A percentile compares a stretch with the other conserved stretches of the same genome.
Conservation (phyloP, 2,888 invertebrate genomes). For the Ecliptopera silaceata region DNA sequence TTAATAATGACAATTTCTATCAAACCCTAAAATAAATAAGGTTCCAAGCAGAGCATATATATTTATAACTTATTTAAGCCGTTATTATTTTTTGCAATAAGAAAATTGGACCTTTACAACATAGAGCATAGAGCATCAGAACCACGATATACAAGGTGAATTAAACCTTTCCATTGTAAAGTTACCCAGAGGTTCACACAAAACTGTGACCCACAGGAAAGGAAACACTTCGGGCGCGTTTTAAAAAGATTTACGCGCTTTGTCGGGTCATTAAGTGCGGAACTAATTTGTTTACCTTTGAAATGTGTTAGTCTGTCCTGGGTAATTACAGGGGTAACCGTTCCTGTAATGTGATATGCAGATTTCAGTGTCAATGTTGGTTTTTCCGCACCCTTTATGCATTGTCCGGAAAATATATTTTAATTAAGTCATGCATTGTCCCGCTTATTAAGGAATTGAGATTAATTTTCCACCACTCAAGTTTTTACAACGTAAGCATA, state of each 20-base stretch:
- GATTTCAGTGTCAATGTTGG: conserved; percentile 59
- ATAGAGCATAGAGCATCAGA: not conserved
- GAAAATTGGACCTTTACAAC: not conserved
- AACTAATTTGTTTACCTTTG: conserved; percentile 83
- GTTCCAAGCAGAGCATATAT: no score
- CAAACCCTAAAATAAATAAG: no score
- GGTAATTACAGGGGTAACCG: conserved; percentile 73
- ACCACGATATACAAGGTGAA: no score
- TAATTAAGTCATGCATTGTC: conserved; percentile 18
- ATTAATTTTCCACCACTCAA: not conserved
- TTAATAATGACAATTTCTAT: no score
- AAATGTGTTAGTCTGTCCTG: conserved; percentile 79
- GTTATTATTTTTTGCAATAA: no score
- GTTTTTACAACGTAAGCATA: no score
- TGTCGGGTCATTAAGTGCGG: conserved; percentile 82
- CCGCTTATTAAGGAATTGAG: not conserved
- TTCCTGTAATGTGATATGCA: conserved; percentile 76
- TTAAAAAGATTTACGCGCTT: conserved; percentile 83
- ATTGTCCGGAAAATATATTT: conserved; percentile 25
- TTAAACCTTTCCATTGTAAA: not conserved
- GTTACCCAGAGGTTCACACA: conserved; percentile 40
- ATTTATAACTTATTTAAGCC: no score
- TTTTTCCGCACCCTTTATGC: conserved; percentile 48
- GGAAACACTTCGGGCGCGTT: conserved; percentile 76
- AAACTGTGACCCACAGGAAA: conserved; percentile 47